These are phyloP conservation scores for Apomyelois bistriatella DNA, from an alignment of 2,888 invertebrate genomes.

Conservation along the genomic window DNA sequence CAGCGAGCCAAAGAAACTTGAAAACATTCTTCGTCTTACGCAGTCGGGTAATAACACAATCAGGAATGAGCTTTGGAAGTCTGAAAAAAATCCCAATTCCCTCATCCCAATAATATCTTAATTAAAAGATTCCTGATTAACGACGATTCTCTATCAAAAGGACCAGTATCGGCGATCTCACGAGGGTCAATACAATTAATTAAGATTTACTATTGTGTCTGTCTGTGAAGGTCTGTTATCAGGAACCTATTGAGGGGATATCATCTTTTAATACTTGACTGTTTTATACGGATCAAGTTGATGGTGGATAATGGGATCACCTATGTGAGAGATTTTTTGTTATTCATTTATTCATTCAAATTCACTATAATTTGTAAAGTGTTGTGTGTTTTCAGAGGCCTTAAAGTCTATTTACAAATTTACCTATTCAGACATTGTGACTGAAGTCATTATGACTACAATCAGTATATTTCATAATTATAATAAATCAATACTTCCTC, in stretches of 20 bases:
- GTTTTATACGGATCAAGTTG: background rate
- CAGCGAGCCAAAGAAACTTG: too few relatives aligned
- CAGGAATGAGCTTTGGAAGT: background rate
- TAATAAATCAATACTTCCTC: too few relatives aligned
- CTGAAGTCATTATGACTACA: too few relatives aligned
- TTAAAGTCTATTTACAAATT: too few relatives aligned
- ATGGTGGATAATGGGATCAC: background rate
- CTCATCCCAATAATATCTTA: background rate
- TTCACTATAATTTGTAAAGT: too few relatives aligned
- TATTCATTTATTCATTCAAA: too few relatives aligned
- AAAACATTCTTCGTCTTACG: too few relatives aligned
- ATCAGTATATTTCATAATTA: too few relatives aligned
- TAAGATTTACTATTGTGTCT: slow-evolving; percentile 1
- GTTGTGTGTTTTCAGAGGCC: too few relatives aligned
- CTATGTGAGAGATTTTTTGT: too few relatives aligned
- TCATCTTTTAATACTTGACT: background rate
- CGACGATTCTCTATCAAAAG: background rate
- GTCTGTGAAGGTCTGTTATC: background rate
- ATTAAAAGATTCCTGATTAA: slow-evolving; percentile 5
- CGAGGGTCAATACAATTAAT: slow-evolving; percentile 7
- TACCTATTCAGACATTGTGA: too few relatives aligned
- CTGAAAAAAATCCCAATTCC: background rate
- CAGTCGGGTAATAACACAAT: too few relatives aligned
- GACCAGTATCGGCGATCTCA: background rate
- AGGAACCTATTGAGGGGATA: background rate